Conservation (phyloP, 1,140 invertebrate genomes). For the Spodoptera litura region DNA sequence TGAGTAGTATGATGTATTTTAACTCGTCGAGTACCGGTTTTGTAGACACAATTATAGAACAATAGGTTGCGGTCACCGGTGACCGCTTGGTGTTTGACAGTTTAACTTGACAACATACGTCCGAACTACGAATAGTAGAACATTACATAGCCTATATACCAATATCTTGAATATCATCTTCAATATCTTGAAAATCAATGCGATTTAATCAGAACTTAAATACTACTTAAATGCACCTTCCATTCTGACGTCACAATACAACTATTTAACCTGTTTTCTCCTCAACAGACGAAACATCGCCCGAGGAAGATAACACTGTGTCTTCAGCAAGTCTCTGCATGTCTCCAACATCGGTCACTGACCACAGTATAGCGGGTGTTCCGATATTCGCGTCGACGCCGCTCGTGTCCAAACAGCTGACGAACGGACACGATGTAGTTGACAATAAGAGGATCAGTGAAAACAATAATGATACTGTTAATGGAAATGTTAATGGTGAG, state of each 20-base stretch:
- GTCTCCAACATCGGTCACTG: conserved; percentile 63
- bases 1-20: no score
- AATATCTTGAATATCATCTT: no score
- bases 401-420: conserved; percentile 39
- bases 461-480: conserved; percentile 60
- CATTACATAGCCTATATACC: no score
- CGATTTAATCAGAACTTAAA: no score
- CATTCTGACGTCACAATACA: not conserved
- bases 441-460: conserved; percentile 53
- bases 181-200: no score
- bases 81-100: no score
- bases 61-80: no score
- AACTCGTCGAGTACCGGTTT: no score
- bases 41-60: no score
- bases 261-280: conserved; percentile 37
- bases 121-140: no score
- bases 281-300: conserved; percentile 67
- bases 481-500: conserved; percentile 76
- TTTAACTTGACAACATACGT: no score
- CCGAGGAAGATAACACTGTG: conserved; percentile 75
- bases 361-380: conserved; percentile 34
- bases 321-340: conserved; percentile 79
- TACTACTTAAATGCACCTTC: not conserved
- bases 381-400: conserved; percentile 69
- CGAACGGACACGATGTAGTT: conserved; percentile 58